Conservation (phyloP, 2,888 invertebrate genomes). For the Caenorhabditis imperialis region DNA sequence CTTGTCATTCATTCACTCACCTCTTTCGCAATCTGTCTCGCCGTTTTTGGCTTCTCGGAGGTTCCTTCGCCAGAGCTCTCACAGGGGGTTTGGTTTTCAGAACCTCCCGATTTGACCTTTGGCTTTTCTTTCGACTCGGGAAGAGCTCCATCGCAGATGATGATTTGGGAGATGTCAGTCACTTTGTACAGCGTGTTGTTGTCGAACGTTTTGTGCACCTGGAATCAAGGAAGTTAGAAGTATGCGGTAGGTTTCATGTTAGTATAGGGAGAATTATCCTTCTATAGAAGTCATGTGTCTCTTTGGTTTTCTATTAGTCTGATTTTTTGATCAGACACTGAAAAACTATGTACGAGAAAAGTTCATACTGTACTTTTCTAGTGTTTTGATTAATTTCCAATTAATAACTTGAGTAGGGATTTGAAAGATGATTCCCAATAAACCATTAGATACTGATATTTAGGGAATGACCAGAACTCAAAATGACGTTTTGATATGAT, state of each 20-base stretch:
- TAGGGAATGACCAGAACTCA: no score
- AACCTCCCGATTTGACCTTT: background rate
- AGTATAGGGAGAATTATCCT: no score
- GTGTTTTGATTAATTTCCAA: no score
- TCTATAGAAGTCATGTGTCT: no score
- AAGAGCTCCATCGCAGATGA: constrained; percentile 20
- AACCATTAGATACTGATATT: no score
- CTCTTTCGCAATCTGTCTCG: constrained; percentile 17
- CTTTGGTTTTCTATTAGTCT: no score
- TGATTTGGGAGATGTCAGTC: constrained; percentile 30
- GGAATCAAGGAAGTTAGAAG: background rate
- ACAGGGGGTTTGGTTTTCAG: constrained; percentile 6
- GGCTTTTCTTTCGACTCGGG: background rate
- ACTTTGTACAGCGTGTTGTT: constrained; percentile 24
- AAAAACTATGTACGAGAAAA: no score
- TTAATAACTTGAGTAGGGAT: no score
- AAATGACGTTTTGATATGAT: no score
- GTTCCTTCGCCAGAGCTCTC: background rate
- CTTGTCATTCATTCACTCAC: background rate
- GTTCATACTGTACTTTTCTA: no score
- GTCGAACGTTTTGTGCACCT: constrained; percentile 40
- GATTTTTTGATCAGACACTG: no score
- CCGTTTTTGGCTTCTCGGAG: background rate
- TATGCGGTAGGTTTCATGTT: background rate
- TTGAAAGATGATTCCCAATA: no score